Evolutionary conservation across 2,113 vertebrate species (phyloP).

Genomic region (Rhizomys pruinosus): DNA sequence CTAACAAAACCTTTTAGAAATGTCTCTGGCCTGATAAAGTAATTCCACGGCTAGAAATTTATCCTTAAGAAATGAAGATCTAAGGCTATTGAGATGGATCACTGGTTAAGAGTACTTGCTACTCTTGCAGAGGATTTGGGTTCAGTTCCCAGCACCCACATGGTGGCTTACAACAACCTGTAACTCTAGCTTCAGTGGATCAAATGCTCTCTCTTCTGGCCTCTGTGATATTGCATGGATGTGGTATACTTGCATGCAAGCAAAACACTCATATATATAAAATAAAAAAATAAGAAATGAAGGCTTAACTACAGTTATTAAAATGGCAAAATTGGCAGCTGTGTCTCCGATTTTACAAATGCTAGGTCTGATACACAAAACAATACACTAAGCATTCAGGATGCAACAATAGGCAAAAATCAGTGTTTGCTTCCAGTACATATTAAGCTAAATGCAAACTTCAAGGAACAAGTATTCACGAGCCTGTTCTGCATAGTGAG

Average conservation of each 20-base stretch:
- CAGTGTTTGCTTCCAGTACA: background rate
- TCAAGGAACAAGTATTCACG: background rate
- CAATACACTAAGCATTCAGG: background rate
- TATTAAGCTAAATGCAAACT: background rate
- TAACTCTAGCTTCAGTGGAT: too few relatives aligned
- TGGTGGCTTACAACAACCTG: too few relatives aligned
- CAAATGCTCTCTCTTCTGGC: too few relatives aligned
- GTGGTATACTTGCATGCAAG: too few relatives aligned
- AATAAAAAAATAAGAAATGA: too few relatives aligned
- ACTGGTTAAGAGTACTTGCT: too few relatives aligned
- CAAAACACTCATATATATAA: too few relatives aligned
- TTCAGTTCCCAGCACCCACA: too few relatives aligned
- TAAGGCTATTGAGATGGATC: too few relatives aligned
- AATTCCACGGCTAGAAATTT: conserved; percentile 1
- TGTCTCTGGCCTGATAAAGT: background rate
- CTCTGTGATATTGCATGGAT: too few relatives aligned
- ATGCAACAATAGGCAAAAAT: background rate
- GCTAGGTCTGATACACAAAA: background rate
- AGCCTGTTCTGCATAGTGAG: too few relatives aligned
- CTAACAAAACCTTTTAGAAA: conserved; percentile 26
- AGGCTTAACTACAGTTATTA: conserved; percentile 14
- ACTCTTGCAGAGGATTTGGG: too few relatives aligned
- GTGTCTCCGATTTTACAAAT: background rate
- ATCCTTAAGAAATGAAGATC: background rate
- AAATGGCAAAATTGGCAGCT: background rate